phyloP scores from a whole-genome alignment of 2,888 invertebrate genomes.

The Limenitis camilla region DNA sequence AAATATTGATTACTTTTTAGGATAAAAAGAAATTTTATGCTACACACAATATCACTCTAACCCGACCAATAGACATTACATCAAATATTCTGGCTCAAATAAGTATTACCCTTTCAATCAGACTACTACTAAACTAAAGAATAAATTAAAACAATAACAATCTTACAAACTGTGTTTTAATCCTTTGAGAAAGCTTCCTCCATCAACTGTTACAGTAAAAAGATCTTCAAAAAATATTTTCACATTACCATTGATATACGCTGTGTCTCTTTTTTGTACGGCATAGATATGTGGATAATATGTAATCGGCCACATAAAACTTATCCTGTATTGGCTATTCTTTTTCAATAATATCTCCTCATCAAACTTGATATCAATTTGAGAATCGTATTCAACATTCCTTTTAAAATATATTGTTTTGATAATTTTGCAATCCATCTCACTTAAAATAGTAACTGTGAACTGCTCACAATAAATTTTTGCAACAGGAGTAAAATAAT shows the following conservation, averaged over 20 bases:
- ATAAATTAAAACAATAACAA: constrained; percentile 1
- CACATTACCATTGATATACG: constrained; percentile 47
- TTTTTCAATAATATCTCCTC: constrained; percentile 61
- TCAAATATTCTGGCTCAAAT: too few species aligned
- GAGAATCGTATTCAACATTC: constrained; percentile 59
- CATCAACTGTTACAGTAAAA: constrained; percentile 36
- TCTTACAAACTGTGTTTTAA: constrained; percentile 62
- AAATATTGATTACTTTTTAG: too few species aligned
- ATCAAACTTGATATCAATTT: constrained; percentile 54
- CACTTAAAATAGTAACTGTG: constrained; percentile 48
- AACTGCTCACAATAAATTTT: constrained; percentile 60
- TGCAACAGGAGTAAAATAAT: constrained; percentile 45
- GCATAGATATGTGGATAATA: constrained; percentile 51
- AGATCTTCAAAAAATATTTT: constrained; percentile 63
- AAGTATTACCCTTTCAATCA: background rate
- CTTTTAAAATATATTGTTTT: constrained; percentile 52
- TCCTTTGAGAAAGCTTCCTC: constrained; percentile 61
- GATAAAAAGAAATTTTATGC: too few species aligned
- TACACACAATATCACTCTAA: too few species aligned
- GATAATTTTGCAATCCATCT: constrained; percentile 49
- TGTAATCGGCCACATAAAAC: constrained; percentile 55
- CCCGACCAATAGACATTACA: too few species aligned
- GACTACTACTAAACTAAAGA: background rate
- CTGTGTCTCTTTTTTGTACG: constrained; percentile 53
- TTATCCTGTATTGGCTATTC: constrained; percentile 61